Base-by-base conservation (phyloP, 1,140 invertebrate genomes). In the Drosophila serrata region DNA sequence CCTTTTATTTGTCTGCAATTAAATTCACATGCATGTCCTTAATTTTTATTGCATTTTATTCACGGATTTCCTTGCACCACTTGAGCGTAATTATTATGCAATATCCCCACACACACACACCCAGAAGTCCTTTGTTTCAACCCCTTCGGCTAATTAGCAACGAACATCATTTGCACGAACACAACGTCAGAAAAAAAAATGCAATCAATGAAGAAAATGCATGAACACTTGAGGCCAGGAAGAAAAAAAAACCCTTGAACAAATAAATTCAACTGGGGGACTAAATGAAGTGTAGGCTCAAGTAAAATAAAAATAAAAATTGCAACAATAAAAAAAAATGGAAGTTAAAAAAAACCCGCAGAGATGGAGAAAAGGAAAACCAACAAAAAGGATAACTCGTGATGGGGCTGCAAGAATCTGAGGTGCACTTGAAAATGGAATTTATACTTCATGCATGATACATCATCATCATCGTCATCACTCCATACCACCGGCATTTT, bases 381-480 rank as follows among this genome's bases (percentile, higher is more conserved):
- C 82, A 79, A 85, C 64, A 81, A 85, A 87, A 87, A 87, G 84
- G 84, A 87, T 87, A 87, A 88, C 84, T 55, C 13, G 60, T 58
- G 56, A 65, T 64, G 73, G 64, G 60, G 74, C 69, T 46, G 65
- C 78, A 64, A 76, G 75, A 51, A 51, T 46, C 73, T 76, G 73
- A 73, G 82, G 65, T 70, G 78, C 85, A 90, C 85, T 90, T 90
- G 77, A 87, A 87, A 87, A 82, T 87, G 79, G 65, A 90, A 90
- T 90, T 90, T 90, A 85, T 90, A 81, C 85, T 81, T 90, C 85
- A 90, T 90, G 85, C 78, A 90, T 90, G 85, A 90, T 90, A 90
- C 85, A 90, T 90, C 84, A 87, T 77, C 79, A 73, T 48, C 74
- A 60, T 33, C 65, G 57, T 51, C 70, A 48, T 27, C 45, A 15